A percentile compares a stretch with the other conserved stretches of the same genome.
phyloP scores from a whole-genome alignment of 2,888 invertebrate species.

The Deroplatys truncata region DNA sequence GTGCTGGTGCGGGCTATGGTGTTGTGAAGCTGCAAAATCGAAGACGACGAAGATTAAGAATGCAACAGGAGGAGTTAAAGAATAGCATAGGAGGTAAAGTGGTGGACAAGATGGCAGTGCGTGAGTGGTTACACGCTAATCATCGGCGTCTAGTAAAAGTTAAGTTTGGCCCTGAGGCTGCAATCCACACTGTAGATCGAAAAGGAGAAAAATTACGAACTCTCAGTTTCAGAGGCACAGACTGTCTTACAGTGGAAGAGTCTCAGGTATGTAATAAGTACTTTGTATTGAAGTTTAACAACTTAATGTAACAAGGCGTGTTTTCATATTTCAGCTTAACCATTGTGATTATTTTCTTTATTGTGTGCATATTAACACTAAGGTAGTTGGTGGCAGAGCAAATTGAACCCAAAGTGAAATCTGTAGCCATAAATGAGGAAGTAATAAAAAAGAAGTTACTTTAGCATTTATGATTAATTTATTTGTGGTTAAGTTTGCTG shows the following conservation, averaged over 20 bases:
- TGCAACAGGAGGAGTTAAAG: constrained; percentile 72
- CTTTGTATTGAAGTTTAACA: neutral
- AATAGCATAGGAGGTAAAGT: constrained; percentile 46
- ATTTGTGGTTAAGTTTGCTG: too few relatives aligned
- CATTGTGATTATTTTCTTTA: neutral
- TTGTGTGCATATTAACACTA: neutral
- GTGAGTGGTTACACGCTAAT: constrained; percentile 92
- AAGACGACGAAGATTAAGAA: constrained; percentile 71
- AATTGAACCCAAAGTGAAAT: neutral
- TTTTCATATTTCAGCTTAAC: neutral
- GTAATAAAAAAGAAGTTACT: too few relatives aligned
- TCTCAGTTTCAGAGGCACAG: constrained; percentile 70
- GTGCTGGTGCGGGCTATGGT: constrained; percentile 87
- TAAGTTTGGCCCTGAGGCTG: constrained; percentile 84
- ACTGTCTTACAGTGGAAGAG: constrained; percentile 79
- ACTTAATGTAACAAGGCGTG: neutral
- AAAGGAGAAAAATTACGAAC: constrained; percentile 88
- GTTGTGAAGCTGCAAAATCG: constrained; percentile 89
- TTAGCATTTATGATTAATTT: too few relatives aligned
- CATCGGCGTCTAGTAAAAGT: constrained; percentile 85
- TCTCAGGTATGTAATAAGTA: constrained; percentile 57
- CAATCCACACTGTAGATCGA: constrained; percentile 80
- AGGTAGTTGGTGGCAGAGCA: neutral
- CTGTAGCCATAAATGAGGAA: too few relatives aligned
- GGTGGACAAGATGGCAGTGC: constrained; percentile 87